Evolutionary conservation across 2,888 invertebrate species (phyloP).

Genomic region (Apotomis capreana): DNA sequence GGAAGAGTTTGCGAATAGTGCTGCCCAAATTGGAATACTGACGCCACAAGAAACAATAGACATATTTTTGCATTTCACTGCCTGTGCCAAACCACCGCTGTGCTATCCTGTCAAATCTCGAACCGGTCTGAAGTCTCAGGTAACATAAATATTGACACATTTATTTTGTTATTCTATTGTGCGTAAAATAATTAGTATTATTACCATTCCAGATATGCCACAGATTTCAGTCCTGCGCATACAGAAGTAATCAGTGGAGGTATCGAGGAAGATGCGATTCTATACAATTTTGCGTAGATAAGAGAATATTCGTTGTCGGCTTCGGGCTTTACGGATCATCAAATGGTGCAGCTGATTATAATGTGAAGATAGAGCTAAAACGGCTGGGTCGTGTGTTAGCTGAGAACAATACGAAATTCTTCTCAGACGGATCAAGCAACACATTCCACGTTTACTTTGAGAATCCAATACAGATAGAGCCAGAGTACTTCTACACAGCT

Average conservation of each 20-base stretch:
- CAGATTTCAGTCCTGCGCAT: conserved; percentile 97
- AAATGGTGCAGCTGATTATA: conserved; percentile 97
- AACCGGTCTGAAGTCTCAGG: conserved; percentile 94
- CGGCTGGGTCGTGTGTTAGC: conserved; percentile 93
- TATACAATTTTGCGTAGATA: conserved; percentile 98
- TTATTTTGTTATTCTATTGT: not conserved
- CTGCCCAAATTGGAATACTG: conserved; percentile 95
- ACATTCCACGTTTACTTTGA: conserved; percentile 94
- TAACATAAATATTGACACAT: conserved; percentile 57
- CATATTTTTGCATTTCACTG: conserved; percentile 97
- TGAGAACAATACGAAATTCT: conserved; percentile 96
- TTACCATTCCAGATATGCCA: conserved; percentile 90
- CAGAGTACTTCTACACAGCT: conserved; percentile 97
- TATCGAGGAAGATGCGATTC: conserved; percentile 98
- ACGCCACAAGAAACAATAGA: conserved; percentile 97
- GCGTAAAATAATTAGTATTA: conserved; percentile 20
- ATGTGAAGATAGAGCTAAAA: conserved; percentile 96
- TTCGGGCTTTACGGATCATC: conserved; percentile 98
- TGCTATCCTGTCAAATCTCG: conserved; percentile 92
- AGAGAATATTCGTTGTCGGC: conserved; percentile 97
- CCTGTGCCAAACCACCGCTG: conserved; percentile 92
- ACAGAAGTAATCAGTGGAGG: conserved; percentile 98
- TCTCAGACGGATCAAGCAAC: conserved; percentile 97
- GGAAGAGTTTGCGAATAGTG: conserved; percentile 95
- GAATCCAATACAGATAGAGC: conserved; percentile 94